Evolutionary conservation across 2,888 invertebrate species (phyloP).

Genomic region (Halictus quadricinctus): DNA sequence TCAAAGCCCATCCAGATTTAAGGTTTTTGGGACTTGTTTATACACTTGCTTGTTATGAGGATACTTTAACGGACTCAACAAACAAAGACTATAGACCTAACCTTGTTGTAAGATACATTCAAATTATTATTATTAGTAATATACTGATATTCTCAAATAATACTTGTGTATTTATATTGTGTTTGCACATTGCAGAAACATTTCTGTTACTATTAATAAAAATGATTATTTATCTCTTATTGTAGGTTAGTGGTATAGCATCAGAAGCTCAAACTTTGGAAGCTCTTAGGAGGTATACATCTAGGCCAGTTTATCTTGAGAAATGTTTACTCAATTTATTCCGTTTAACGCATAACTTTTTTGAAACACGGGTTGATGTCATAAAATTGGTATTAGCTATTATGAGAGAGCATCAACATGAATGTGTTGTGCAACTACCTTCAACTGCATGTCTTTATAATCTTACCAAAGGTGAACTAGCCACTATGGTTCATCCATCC

Average conservation of each 20-base stretch:
- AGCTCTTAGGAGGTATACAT: conserved; percentile 84
- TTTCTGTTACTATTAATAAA: conserved; percentile 5
- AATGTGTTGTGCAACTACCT: conserved; percentile 88
- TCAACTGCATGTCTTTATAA: conserved; percentile 90
- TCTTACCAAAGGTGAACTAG: conserved; percentile 87
- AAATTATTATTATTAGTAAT: conserved; percentile 12
- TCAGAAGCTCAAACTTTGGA: conserved; percentile 85
- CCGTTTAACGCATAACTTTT: conserved; percentile 83
- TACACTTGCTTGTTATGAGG: conserved; percentile 84
- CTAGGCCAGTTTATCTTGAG: conserved; percentile 86
- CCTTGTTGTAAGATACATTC: conserved; percentile 80
- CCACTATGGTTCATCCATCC: conserved; percentile 86
- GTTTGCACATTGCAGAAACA: not conserved
- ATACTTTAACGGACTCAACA: conserved; percentile 82
- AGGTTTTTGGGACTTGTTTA: conserved; percentile 85
- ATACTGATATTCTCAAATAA: conserved; percentile 1
- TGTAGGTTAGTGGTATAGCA: conserved; percentile 84
- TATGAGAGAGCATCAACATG: conserved; percentile 83
- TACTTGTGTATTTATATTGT: not conserved
- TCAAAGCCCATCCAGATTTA: conserved; percentile 82
- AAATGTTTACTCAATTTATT: conserved; percentile 87
- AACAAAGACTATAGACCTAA: conserved; percentile 81
- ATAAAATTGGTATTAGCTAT: conserved; percentile 85
- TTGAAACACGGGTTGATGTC: conserved; percentile 85
- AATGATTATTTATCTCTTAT: conserved; percentile 18